Base-by-base conservation (phyloP, 2,797 vertebrate genomes). In the Hyperoplus lanceolatus region DNA sequence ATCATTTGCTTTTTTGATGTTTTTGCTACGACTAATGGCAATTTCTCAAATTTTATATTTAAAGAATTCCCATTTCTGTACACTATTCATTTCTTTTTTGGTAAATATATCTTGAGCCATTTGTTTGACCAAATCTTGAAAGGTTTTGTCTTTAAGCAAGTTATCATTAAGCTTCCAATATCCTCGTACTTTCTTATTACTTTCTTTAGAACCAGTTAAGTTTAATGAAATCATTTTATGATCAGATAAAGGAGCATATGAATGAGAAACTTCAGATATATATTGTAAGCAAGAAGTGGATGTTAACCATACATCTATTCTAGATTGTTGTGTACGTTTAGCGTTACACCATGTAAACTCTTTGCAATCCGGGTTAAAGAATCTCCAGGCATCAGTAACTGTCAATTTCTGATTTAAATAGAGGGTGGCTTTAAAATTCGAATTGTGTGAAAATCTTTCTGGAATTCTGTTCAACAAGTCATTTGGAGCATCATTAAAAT, bases 401-500 rank as follows among this genome's bases (percentile, higher is more conserved):
- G 15, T n/a, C 18, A 53, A n/a, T n/a, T 53, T 8, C 18, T 53
- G 15, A 8, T 6, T n/a, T 7, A 18, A n/a, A 21, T 21, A 53
- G 18, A 53, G 6, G 4, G 15, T 53, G 50, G 7, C 50, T 53
- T 53, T 53, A 7, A 53, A 53, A n/a, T 6, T 15, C 7, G 15
- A 53, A 53, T 36, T 68, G 29, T 68, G 41, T 13, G 10, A 13
- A 5, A 14, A 1, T 55, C 51, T 55, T 7, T 8, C 18, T 6
- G 65, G 41, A 12, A 49, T 57, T 48, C 54, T 57, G 45, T 70
- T 55, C n/a, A n/a, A 39, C 21, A 2, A 0, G 18, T 70, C 55
- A 39, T 69, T n/a, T 6, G 15, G 67, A 46, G 15, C 54, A 39
- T 70, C 42, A 48, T 39, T 57, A 38, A 57, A 70, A 15, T 70